phyloP scores from a whole-genome alignment of 2,113 vertebrate genomes.

The Phalacrocorax brasilianus region DNA sequence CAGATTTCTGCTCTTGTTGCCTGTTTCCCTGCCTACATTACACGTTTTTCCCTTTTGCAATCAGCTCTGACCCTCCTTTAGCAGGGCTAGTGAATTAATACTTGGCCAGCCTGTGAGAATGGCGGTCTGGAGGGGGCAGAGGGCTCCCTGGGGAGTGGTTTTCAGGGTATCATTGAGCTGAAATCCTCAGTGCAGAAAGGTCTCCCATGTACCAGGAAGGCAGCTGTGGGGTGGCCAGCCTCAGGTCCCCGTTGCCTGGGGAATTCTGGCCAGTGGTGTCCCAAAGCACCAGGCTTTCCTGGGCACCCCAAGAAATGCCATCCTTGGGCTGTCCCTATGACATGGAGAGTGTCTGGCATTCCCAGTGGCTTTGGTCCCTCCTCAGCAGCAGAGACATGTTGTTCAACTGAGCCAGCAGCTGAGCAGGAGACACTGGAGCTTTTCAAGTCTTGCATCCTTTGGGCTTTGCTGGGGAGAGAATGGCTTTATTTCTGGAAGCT shows the following conservation, averaged over 20 bases:
- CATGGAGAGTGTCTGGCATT: background rate
- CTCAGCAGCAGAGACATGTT: background rate
- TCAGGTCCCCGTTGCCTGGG: too few species aligned
- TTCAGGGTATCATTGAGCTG: background rate
- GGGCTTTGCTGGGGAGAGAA: background rate
- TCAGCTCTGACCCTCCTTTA: background rate
- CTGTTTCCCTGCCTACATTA: constrained; percentile 29
- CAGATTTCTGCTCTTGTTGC: constrained; percentile 32
- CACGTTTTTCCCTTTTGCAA: constrained; percentile 10
- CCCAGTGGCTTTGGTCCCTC: background rate
- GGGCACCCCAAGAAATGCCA: background rate
- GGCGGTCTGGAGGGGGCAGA: background rate
- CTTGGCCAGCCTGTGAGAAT: background rate
- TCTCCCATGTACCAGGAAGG: background rate
- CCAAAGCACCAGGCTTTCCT: background rate
- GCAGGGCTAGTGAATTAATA: background rate
- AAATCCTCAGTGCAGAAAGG: background rate
- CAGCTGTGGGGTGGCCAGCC: background rate
- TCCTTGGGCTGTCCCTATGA: background rate
- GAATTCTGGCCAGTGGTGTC: background rate
- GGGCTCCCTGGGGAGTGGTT: background rate
- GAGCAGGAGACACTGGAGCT: background rate
- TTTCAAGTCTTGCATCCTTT: background rate
- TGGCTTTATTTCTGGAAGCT: constrained; percentile 14
- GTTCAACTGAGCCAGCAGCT: background rate